Evolutionary conservation across 2,113 vertebrate species (phyloP).

Genomic region (Myotis davidii): DNA sequence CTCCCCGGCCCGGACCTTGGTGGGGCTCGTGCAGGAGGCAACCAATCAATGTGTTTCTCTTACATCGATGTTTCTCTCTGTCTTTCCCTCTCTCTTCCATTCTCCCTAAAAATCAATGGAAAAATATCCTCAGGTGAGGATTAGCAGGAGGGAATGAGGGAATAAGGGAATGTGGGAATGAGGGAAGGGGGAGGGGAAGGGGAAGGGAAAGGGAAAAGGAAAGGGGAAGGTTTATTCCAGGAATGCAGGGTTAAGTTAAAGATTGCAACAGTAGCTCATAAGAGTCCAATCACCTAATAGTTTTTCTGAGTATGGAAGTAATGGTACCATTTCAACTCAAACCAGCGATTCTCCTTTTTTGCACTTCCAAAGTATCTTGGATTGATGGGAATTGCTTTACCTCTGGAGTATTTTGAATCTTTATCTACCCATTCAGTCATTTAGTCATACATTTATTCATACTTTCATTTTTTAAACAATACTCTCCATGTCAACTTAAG

Average conservation of each 20-base stretch:
- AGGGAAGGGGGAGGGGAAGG: too few species aligned
- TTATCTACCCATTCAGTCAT: not conserved
- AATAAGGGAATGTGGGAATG: too few species aligned
- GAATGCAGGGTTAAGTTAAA: too few species aligned
- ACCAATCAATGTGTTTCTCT: too few species aligned
- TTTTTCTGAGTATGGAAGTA: not conserved
- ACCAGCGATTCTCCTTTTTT: not conserved
- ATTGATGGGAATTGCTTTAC: not conserved
- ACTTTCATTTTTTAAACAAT: not conserved
- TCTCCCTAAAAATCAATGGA: too few species aligned
- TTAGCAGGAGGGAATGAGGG: too few species aligned
- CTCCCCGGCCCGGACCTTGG: too few species aligned
- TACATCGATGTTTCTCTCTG: too few species aligned
- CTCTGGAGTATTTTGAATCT: not conserved
- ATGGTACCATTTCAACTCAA: not conserved
- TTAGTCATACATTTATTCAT: not conserved
- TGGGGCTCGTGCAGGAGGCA: too few species aligned
- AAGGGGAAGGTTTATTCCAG: too few species aligned
- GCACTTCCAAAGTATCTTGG: not conserved
- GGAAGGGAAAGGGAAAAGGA: fast-evolving
- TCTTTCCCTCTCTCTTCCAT: too few species aligned
- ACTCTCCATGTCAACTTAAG: not conserved
- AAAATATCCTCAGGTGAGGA: too few species aligned
- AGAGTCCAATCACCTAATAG: not conserved
- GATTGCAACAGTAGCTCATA: not conserved